These are phyloP conservation scores for Ataeniobius toweri DNA, from an alignment of 2,797 vertebrate species.

Conservation along the genomic window DNA sequence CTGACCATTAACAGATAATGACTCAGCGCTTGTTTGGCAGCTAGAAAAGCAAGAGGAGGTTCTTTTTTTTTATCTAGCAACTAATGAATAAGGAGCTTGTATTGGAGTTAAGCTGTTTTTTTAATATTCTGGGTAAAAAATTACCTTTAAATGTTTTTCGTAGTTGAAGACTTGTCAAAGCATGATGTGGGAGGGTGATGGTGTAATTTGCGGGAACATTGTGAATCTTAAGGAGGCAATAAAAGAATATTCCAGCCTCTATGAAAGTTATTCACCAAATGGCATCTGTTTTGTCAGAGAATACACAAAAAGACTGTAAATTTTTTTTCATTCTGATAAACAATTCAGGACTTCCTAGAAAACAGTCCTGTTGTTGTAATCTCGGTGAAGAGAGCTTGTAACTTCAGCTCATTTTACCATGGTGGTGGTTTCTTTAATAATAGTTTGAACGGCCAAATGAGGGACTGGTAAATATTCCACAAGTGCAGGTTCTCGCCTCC, in stretches of 20 bases:
- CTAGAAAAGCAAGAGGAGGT: slow-evolving; percentile 45
- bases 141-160: slow-evolving; percentile 70
- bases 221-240: slow-evolving; percentile 37
- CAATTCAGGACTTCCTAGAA: slow-evolving; percentile 22
- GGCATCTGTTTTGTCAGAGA: slow-evolving; percentile 6
- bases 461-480: slow-evolving; percentile 51
- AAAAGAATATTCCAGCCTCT: slow-evolving; percentile 19
- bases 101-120: slow-evolving; percentile 44
- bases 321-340: slow-evolving; percentile 40
- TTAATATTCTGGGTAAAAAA: slow-evolving; percentile 52
- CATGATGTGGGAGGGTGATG: slow-evolving; percentile 60
- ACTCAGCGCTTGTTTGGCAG: slow-evolving; percentile 66
- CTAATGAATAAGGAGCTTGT: slow-evolving; percentile 68
- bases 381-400: slow-evolving; percentile 15
- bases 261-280: slow-evolving; percentile 9
- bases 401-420: slow-evolving; percentile 42
- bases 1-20: slow-evolving; percentile 65
- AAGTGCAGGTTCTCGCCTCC: slow-evolving; percentile 56
- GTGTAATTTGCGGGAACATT: slow-evolving; percentile 59
- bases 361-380: slow-evolving; percentile 27
- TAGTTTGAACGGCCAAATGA: slow-evolving; percentile 42
- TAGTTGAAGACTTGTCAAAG: slow-evolving; percentile 70
- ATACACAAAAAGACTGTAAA: slow-evolving; percentile 6
- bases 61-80: slow-evolving; percentile 30
- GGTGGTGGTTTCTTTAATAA: slow-evolving; percentile 65